These are phyloP conservation scores for Falco punctatus DNA, from an alignment of 2,113 vertebrate species.

Conservation along the genomic window DNA sequence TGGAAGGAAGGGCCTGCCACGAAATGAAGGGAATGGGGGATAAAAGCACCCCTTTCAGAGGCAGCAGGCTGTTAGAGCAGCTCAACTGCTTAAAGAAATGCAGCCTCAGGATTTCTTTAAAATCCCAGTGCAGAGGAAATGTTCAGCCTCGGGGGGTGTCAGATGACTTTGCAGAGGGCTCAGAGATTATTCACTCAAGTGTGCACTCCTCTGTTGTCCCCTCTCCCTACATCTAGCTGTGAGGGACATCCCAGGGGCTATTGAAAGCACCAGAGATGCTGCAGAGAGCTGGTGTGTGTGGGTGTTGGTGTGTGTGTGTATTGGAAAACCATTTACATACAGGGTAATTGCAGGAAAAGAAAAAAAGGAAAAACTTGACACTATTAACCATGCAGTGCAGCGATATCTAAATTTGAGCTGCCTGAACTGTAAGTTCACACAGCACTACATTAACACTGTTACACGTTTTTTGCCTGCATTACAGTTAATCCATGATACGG, in stretches of 20 bases:
- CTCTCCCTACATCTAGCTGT: neutral
- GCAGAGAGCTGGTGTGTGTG: neutral
- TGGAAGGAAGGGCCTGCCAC: neutral
- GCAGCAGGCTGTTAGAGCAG: neutral
- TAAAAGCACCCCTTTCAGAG: conserved; percentile 25
- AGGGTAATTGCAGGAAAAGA: neutral
- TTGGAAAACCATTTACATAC: neutral
- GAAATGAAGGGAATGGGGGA: neutral
- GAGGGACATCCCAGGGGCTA: neutral
- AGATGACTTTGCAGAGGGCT: conserved; percentile 10
- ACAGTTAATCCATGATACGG: neutral
- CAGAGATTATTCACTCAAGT: neutral
- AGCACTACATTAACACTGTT: neutral
- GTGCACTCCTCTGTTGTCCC: neutral
- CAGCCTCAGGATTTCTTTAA: conserved; percentile 17
- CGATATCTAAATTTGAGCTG: neutral
- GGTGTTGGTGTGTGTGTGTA: neutral
- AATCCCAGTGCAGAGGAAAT: neutral
- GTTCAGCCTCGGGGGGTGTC: neutral
- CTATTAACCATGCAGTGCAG: neutral
- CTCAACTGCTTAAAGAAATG: conserved; percentile 5
- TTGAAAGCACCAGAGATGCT: neutral
- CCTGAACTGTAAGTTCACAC: neutral
- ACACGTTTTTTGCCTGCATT: neutral
- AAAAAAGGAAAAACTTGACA: neutral